Conservation (phyloP, 2,888 invertebrate species). For the Dasysyrphus albostriatus region DNA sequence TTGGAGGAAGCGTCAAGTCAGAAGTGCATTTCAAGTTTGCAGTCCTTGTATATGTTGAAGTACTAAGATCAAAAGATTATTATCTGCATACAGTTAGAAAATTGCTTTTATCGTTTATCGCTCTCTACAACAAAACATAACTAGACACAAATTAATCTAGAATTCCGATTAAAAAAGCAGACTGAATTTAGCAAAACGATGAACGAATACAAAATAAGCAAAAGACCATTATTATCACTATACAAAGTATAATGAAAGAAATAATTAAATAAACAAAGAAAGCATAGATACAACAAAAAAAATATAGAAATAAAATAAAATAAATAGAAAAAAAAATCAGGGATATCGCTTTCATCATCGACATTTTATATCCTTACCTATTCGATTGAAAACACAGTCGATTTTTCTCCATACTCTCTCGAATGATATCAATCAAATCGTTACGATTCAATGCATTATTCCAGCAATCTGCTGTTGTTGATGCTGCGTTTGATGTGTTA, state of each 20-base stretch:
- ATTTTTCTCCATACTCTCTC: slow-evolving; percentile 96
- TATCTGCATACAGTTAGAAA: not conserved
- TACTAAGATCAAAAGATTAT: no score
- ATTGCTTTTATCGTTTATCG: not conserved
- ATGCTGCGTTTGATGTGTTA: slow-evolving; percentile 72
- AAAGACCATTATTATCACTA: not conserved
- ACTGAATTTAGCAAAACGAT: not conserved
- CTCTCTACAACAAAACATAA: not conserved
- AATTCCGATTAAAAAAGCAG: slow-evolving; percentile 2
- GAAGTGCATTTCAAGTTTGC: not conserved
- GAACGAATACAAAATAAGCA: not conserved
- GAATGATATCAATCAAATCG: slow-evolving; percentile 93
- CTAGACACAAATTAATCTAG: not conserved
- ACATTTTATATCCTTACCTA: slow-evolving; percentile 85
- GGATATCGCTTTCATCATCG: slow-evolving; percentile 61
- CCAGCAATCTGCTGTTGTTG: slow-evolving; percentile 84
- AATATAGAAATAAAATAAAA: slow-evolving; percentile 11
- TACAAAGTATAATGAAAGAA: slow-evolving; percentile 22
- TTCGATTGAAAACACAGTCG: slow-evolving; percentile 93
- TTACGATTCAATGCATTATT: slow-evolving; percentile 91
- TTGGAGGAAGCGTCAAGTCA: no score
- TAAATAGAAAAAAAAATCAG: slow-evolving; percentile 40
- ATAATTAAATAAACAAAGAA: slow-evolving; percentile 18
- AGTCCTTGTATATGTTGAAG: not conserved
- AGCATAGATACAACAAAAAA: slow-evolving; percentile 34